These are phyloP conservation scores for Verasper variegatus DNA, from an alignment of 2,113 vertebrate species.

Conservation along the genomic window DNA sequence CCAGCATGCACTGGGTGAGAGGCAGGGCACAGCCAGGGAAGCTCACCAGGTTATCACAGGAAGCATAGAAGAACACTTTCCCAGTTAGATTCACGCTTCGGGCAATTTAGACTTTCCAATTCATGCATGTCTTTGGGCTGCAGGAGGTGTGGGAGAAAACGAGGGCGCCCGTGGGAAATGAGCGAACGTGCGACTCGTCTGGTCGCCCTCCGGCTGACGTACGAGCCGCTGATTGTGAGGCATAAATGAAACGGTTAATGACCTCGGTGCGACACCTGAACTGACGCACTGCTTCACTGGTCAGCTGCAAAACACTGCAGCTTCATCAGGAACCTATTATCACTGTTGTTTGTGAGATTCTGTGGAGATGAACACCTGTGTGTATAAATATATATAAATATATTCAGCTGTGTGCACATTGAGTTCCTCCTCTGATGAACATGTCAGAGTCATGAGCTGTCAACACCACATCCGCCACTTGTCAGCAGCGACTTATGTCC, in stretches of 20 bases:
- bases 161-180: neutral
- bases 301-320: neutral
- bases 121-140: neutral
- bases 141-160: neutral
- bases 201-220: neutral
- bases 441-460: constrained; percentile 63
- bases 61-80: neutral
- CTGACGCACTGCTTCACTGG: neutral
- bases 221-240: neutral
- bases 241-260: neutral
- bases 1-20: no score
- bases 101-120: constrained; percentile 3
- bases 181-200: neutral
- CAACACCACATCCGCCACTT: constrained; percentile 61
- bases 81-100: neutral
- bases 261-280: neutral
- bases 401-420: neutral
- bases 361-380: neutral
- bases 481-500: constrained; percentile 68
- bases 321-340: neutral
- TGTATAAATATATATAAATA: neutral
- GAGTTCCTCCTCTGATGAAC: constrained; percentile 45
- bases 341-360: neutral
- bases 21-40: no score
- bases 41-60: neutral